Evolutionary conservation across 2,797 vertebrate species (phyloP), one percentile per base, ranked within the genome.

Genomic region (Pseudochirops cupreus): DNA sequence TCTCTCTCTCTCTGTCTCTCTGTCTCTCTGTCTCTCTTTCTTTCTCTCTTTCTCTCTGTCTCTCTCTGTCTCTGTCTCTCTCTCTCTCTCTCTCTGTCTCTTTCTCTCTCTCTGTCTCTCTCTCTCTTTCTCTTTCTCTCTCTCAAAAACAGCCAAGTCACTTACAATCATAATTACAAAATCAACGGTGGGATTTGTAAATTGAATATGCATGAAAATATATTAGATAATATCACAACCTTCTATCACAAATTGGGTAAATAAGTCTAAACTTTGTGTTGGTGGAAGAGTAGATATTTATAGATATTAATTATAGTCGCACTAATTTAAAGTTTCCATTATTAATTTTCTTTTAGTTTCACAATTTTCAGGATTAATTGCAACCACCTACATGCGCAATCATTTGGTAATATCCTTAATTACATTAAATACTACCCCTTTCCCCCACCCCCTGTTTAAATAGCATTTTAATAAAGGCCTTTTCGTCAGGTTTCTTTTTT

Each of bases 321-420:
- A 95, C 95, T 98, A 97, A 98, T 98, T 98, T 95, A 97, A 98
- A 98, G 96, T 97, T 98, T 97, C 97, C 96, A 96, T 97, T 98
- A 97, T 98, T 98, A 98, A 98, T 98, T 98, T 97, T 95, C 96
- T 96, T 93, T 94, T 0, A 58, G 97, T 95, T 96, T 96, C 90
- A 54, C 74, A 96, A 95, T 98, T 94, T 96, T 67, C n/a, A 21
- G 96, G 92, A 98, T 97, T 97, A 97, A 98, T 96, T 91, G n/a
- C 96, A 96, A 91, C 93, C 97, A 97, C 96, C 62, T 96, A 95
- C 90, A n/a, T 94, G 95, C 16, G 93, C 96, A 91, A 58, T 92
- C 91, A 33, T 96, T 97, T 93, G 93, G 56, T 95, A 97, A 94
- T 97, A 92, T 90, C 96, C 96, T 98, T 98, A 98, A 98, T 98